Base-by-base conservation (phyloP, 92 coral and sea anemone species). In the Phymanthus crucifer region DNA sequence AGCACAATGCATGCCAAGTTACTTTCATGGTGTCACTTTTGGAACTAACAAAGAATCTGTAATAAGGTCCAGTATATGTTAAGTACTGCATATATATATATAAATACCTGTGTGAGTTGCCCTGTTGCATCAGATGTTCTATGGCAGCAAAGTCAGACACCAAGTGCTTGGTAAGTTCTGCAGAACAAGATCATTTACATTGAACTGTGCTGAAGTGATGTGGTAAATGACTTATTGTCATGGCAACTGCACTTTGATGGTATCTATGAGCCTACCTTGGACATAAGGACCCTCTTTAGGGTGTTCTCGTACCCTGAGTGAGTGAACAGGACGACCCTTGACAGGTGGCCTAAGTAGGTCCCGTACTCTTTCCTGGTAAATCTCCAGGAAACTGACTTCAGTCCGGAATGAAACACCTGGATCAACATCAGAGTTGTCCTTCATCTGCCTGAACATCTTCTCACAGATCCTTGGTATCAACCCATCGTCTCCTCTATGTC, bases 201-300 rank as follows among this genome's bases (percentile, higher is more conserved):
- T n/a, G n/a, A n/a, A n/a, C n/a, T n/a, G n/a, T n/a, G n/a, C n/a
- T n/a, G n/a, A n/a, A n/a, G n/a, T n/a, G n/a, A n/a, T n/a, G n/a
- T n/a, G n/a, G n/a, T 38, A 0, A 43, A 43, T 43, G 48, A 19
- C 61, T 40, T 14, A 43, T 18, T 46, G 33, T 23, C n/a, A 31
- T 43, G 16, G 65, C 65, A 37, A 32, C 32, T 46, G 21, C 29
- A n/a, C 11, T 23, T 47, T 37, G 16, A 56, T 19, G 23, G 68
- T 58, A 14, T 14, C 19, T 21, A 21, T 37, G 17, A 54, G 47
- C 88, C 32, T 66, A 96, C 99, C 96, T 87, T 96, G 99, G 11
- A 96, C 99, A 89, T 96, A 96, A 1, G 97, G 97, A 19, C 99
- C 99, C 40, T 96, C 99, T 57, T 94, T 96, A 1, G 99, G 99